Evolutionary conservation across 2,113 vertebrate genomes (phyloP), one percentile per base, ranked within the genome.

Genomic region (Galeopterus variegatus): DNA sequence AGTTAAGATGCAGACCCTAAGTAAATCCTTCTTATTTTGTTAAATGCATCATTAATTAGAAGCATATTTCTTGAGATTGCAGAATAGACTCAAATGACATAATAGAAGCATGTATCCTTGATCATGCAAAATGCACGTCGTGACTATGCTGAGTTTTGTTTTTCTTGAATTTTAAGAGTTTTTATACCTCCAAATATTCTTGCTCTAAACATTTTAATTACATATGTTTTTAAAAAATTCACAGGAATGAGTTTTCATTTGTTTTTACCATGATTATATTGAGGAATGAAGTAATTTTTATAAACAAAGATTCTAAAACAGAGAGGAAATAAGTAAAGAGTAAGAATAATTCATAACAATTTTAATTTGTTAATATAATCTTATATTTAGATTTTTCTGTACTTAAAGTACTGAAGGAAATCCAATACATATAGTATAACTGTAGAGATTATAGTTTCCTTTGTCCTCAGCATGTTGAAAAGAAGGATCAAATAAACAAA

Each of bases 161-260:
- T 95, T 41, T 48, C 24, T 88, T 89, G 33, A 80, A 84, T 58
- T 84, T 95, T 77, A 48, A 69, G 14, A 52, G 48, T 10, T 94
- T 56, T 92, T 41, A n/a, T 92, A 54, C 1, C 24, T 58, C 1
- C 31, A 65, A 88, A 70, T 70, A 76, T 15, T 33, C 19, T 83
- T 62, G 24, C 6, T 72, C 0, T 81, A 72, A 87, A 90, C 3
- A 79, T 11, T 95, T 84, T 41, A 76, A 52, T 80, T 80, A 24
- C 31, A 58, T 67, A 50, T 52, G 56, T 56, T 82, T 54, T 23
- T 9, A 4, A 2, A 54, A 82, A 70, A 76, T 75, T 15, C 2
- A 28, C 0, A n/a, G 62, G 5, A 73, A 45, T 18, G 36, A 31
- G n/a, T 17, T 83, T 85, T 56, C 6, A 26, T 11, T 87, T 1